Conservation (phyloP, 2,797 vertebrate genomes). For the Fundulus diaphanus region DNA sequence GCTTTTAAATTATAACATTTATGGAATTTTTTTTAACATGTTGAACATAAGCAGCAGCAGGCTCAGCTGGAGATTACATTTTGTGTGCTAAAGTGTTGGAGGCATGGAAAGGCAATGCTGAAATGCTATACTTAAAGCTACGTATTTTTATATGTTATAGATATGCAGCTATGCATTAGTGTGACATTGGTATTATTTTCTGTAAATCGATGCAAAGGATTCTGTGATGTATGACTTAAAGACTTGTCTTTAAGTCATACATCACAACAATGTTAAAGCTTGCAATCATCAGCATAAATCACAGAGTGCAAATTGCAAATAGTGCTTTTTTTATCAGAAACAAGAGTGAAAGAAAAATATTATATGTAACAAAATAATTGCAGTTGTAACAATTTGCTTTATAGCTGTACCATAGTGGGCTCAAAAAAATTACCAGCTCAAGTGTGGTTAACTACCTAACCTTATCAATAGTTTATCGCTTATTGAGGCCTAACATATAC, state of each 20-base stretch:
- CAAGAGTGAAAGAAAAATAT: too few relatives aligned
- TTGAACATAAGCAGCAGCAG: not conserved
- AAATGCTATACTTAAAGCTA: not conserved
- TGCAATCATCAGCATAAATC: not conserved
- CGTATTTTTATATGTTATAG: not conserved
- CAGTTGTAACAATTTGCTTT: too few relatives aligned
- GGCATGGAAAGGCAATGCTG: not conserved
- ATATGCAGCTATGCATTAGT: not conserved
- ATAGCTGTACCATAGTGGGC: too few relatives aligned
- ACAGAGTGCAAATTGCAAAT: too few relatives aligned
- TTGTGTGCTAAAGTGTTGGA: not conserved
- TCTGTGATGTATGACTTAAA: too few relatives aligned
- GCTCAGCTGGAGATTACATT: not conserved
- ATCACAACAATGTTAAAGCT: not conserved
- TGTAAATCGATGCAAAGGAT: too few relatives aligned
- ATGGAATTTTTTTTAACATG: not conserved
- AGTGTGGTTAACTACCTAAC: too few relatives aligned
- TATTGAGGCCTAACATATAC: too few relatives aligned
- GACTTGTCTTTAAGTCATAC: not conserved
- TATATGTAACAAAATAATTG: too few relatives aligned
- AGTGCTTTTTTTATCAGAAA: not conserved
- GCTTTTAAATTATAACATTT: not conserved
- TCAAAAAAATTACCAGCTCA: too few relatives aligned
- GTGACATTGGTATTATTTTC: not conserved
- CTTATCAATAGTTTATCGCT: too few relatives aligned